These are phyloP conservation scores for Rhopilema esculentum DNA, from an alignment of 30 jellyfish, hydroid and myxozoan genomes.

Conservation along the genomic window DNA sequence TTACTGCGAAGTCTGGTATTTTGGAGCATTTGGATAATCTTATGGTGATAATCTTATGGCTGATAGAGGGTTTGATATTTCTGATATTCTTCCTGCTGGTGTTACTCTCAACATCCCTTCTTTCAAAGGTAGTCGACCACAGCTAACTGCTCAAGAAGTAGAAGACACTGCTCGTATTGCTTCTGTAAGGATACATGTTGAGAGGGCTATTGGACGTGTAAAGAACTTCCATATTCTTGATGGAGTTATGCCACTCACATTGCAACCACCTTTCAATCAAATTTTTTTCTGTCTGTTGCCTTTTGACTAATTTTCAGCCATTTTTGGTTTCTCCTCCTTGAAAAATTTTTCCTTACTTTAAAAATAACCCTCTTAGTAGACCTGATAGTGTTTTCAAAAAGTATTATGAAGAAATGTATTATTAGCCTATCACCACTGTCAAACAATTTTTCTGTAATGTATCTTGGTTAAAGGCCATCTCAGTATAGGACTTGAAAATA, in stretches of 20 bases:
- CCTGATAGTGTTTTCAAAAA: neutral
- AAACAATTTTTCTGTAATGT: neutral
- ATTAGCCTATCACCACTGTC: constrained; percentile 12
- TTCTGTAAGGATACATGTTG: constrained; percentile 57
- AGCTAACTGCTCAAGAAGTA: constrained; percentile 62
- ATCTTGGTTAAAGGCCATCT: constrained; percentile 8
- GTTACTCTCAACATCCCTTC: constrained; percentile 66
- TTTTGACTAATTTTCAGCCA: constrained; percentile 47
- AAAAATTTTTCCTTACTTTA: neutral
- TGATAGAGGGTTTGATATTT: constrained; percentile 66
- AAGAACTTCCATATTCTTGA: constrained; percentile 61
- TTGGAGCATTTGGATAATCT: constrained; percentile 14
- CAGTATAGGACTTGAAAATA: neutral
- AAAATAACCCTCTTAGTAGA: neutral
- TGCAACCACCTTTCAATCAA: constrained; percentile 32
- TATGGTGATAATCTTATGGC: constrained; percentile 75
- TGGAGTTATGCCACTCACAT: constrained; percentile 33
- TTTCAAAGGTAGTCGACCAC: constrained; percentile 37
- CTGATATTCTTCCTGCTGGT: constrained; percentile 54
- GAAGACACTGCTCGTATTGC: constrained; percentile 60
- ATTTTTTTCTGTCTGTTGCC: constrained; percentile 48
- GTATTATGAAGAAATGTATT: neutral
- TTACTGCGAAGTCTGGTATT: constrained; percentile 52
- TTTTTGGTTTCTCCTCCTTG: neutral
- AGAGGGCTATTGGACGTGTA: constrained; percentile 54